These are phyloP conservation scores for Agrotis segetum DNA, from an alignment of 2,888 invertebrate genomes.

Conservation along the genomic window DNA sequence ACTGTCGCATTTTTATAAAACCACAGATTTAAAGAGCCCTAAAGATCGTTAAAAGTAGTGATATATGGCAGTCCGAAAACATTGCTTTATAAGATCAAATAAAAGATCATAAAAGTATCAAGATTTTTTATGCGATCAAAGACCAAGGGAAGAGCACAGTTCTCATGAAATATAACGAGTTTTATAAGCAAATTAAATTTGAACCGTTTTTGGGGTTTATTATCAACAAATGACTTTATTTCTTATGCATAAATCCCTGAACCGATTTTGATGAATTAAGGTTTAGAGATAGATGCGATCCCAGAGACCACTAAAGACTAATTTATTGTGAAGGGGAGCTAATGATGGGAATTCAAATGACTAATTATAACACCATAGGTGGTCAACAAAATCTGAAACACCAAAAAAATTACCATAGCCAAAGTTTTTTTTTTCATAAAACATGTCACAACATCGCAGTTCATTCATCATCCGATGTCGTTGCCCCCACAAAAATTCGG, in stretches of 20 bases:
- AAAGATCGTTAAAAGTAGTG: conserved; percentile 12
- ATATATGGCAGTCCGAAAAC: background rate
- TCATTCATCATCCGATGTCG: conserved; percentile 64
- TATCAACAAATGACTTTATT: no score
- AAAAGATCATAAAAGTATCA: background rate
- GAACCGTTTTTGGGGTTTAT: no score
- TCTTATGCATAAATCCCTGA: no score
- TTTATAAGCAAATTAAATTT: background rate
- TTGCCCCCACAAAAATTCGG: conserved; percentile 73
- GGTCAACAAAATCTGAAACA: conserved; percentile 1
- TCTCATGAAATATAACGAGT: background rate
- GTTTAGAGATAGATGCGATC: no score
- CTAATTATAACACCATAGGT: conserved; percentile 18
- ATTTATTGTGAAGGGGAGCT: no score
- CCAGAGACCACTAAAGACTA: no score
- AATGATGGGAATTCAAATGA: background rate
- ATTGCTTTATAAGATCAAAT: background rate
- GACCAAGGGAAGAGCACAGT: background rate
- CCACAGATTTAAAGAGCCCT: background rate
- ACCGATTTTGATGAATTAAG: no score
- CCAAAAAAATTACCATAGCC: background rate
- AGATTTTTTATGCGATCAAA: background rate
- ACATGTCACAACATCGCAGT: conserved; percentile 38
- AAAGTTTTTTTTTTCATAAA: conserved; percentile 4
- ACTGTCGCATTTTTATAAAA: background rate